Evolutionary conservation across 2,888 invertebrate genomes (phyloP), one percentile per base, ranked within the genome.

Genomic region (Lamproptera curius): DNA sequence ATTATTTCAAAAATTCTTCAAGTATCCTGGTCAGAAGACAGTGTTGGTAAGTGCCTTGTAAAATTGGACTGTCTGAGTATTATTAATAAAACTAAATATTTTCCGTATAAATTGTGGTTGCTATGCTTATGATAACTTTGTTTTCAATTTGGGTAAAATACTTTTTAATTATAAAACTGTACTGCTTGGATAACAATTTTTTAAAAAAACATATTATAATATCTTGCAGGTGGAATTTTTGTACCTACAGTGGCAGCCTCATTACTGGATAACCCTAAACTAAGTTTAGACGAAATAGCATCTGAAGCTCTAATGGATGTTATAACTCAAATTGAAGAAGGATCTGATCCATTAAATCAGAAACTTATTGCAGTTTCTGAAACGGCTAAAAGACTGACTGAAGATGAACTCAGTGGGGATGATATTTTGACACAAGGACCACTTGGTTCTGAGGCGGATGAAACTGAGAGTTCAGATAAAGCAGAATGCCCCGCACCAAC

Each of bases 1-100:
- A 89, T 92, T 54, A 87, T 94, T 39, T 92, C 92, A 1, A 90
- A 92, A 63, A 91, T 95, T 46, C 77, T 95, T 13, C 91, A 92
- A 68, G 92, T 92, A 28, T 91, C 93, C 1, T 95, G 94, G 92
- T 90, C 89, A 52, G 90, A 91, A 60, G 86, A 86, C 41, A 88
- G 89, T 62, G 81, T 84, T 61, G 91, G 91, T 73, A 67, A 61
- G 59, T 58, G 13, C n/a, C n/a, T n/a, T n/a, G n/a, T n/a, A n/a
- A n/a, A n/a, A n/a, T n/a, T n/a, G n/a, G n/a, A n/a, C n/a, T n/a
- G n/a, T n/a, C n/a, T n/a, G n/a, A n/a, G n/a, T n/a, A n/a, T n/a
- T n/a, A n/a, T n/a, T n/a, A n/a, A n/a, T n/a, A n/a, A n/a, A n/a
- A n/a, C n/a, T n/a, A n/a, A n/a, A n/a, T n/a, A n/a, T n/a, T n/a